Conservation (phyloP, 2,888 invertebrate genomes). For the Molorchus minor region DNA sequence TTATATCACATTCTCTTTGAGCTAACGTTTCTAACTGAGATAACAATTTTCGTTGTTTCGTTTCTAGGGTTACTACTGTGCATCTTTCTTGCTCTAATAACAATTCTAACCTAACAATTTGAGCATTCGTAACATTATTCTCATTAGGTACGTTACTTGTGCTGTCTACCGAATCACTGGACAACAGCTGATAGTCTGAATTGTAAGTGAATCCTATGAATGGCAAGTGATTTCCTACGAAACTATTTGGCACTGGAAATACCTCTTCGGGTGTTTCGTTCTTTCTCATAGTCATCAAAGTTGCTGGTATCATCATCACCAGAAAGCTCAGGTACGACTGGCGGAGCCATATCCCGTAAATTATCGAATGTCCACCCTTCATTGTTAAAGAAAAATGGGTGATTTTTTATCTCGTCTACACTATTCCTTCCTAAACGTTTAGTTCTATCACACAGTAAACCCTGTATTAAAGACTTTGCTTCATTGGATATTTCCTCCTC, state of each 20-base stretch:
- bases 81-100: slow-evolving; percentile 79
- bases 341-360: slow-evolving; percentile 92
- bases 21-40: slow-evolving; percentile 80
- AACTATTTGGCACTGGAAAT: slow-evolving; percentile 96
- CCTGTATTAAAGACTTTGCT: slow-evolving; percentile 89
- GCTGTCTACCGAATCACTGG: slow-evolving; percentile 72
- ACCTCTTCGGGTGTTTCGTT: slow-evolving; percentile 91
- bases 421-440: slow-evolving; percentile 85
- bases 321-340: slow-evolving; percentile 93
- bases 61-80: slow-evolving; percentile 77
- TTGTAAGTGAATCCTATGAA: slow-evolving; percentile 94
- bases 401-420: slow-evolving; percentile 93
- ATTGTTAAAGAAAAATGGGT: slow-evolving; percentile 95
- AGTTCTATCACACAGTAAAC: slow-evolving; percentile 91
- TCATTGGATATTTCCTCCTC: slow-evolving; percentile 92
- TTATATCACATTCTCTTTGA: slow-evolving; percentile 79
- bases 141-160: slow-evolving; percentile 63
- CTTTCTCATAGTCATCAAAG: slow-evolving; percentile 97
- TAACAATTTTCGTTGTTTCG: slow-evolving; percentile 76
- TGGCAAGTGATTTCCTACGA: slow-evolving; percentile 97
- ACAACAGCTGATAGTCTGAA: slow-evolving; percentile 85
- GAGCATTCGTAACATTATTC: slow-evolving; percentile 53
- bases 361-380: slow-evolving; percentile 98
- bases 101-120: slow-evolving; percentile 75
- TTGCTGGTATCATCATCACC: slow-evolving; percentile 98